Evolutionary conservation across 2,113 vertebrate genomes (phyloP).

Genomic region (Circaetus gallicus): DNA sequence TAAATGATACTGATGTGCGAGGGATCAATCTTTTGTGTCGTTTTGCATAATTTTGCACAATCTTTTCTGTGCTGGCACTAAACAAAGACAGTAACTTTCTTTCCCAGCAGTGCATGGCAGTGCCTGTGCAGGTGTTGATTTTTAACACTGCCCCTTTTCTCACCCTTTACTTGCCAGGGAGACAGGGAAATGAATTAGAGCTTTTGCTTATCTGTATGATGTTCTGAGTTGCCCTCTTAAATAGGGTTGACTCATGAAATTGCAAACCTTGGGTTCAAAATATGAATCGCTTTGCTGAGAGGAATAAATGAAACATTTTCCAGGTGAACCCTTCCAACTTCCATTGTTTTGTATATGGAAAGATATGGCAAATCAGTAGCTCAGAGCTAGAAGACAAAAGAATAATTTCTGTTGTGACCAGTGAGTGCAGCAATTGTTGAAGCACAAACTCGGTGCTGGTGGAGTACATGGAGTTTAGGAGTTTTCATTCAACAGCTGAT

Average conservation of each 20-base stretch:
- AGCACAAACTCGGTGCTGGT: not conserved
- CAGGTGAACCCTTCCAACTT: not conserved
- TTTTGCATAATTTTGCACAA: not conserved
- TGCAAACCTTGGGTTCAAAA: not conserved
- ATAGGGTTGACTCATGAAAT: not conserved
- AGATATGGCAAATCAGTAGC: not conserved
- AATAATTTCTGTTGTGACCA: not conserved
- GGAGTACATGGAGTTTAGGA: not conserved
- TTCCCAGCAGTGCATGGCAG: not conserved
- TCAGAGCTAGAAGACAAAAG: not conserved
- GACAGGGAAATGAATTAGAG: not conserved
- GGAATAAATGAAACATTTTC: not conserved
- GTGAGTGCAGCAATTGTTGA: not conserved
- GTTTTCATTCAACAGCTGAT: not conserved
- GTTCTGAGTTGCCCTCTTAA: not conserved
- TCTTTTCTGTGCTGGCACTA: not conserved
- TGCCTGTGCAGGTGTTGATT: not conserved
- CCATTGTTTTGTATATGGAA: not conserved
- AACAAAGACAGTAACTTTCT: not conserved
- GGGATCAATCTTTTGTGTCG: not conserved
- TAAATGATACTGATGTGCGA: not conserved
- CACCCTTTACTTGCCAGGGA: not conserved
- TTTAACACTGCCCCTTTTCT: not conserved
- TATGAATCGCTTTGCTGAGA: not conserved
- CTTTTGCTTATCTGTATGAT: not conserved